Conservation (phyloP, 1,140 invertebrate species). For the Rhopalosiphum maidis region DNA sequence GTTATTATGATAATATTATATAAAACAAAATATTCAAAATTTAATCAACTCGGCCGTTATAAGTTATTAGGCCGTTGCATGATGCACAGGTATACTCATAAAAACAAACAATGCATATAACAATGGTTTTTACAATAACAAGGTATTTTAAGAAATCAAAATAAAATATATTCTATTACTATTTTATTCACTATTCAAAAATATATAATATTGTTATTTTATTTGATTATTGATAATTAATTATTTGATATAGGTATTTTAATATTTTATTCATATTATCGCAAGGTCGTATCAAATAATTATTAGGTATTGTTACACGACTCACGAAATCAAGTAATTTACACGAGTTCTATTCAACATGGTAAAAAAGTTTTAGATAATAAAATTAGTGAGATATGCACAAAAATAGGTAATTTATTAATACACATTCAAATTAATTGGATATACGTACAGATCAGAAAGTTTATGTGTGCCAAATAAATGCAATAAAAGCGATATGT, state of each 20-base stretch:
- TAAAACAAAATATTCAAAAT: constrained; percentile 2
- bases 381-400: not conserved
- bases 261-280: not conserved
- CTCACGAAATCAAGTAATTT: not conserved
- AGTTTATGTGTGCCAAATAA: not conserved
- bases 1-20: not conserved
- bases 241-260: not conserved
- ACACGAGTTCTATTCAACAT: not conserved
- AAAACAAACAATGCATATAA: not conserved
- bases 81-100: not conserved
- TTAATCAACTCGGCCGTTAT: not conserved
- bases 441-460: not conserved
- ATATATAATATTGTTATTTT: not conserved
- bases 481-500: not conserved
- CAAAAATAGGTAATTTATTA: not conserved
- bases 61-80: not conserved
- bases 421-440: not conserved
- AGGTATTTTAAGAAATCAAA: not conserved
- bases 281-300: not conserved
- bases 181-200: not conserved
- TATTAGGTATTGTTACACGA: not conserved
- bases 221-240: not conserved
- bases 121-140: not conserved
- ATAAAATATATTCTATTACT: not conserved
- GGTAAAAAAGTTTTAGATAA: not conserved